phyloP scores from a whole-genome alignment of 2,797 vertebrate genomes.

The Pseudochaenichthys georgianus region DNA sequence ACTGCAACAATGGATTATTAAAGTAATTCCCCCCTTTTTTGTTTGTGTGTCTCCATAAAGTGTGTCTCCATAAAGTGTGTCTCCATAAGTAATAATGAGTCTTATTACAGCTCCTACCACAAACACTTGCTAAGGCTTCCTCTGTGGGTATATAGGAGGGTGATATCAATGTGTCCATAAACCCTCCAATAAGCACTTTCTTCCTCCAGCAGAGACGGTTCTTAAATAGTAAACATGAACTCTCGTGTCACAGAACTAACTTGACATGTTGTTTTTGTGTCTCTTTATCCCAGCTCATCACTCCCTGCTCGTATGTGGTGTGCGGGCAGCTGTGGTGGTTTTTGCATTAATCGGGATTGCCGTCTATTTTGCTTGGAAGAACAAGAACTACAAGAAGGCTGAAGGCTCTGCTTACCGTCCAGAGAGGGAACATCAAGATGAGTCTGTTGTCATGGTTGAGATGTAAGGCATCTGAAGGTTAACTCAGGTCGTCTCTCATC shows the following conservation, averaged over 20 bases:
- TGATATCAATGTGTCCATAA: too few species aligned
- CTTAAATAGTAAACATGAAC: constrained; percentile 7
- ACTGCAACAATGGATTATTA: constrained; percentile 12
- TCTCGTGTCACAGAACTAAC: not conserved
- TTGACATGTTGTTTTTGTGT: constrained; percentile 1
- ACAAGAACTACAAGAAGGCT: not conserved
- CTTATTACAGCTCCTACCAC: too few species aligned
- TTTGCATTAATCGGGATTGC: not conserved
- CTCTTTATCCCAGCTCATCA: not conserved
- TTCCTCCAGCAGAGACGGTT: too few species aligned
- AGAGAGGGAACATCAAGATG: not conserved
- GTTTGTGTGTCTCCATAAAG: not conserved
- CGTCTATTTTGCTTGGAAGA: constrained; percentile 18
- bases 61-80: too few species aligned
- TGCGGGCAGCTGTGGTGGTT: constrained; percentile 6
- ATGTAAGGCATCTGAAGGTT: constrained; percentile 1
- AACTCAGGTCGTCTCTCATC: not conserved
- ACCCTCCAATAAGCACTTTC: too few species aligned
- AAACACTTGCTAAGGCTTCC: too few species aligned
- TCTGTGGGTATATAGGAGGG: too few species aligned
- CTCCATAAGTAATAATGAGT: too few species aligned
- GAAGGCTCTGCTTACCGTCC: not conserved
- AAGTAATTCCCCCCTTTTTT: not conserved
- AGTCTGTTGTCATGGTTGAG: constrained; percentile 24
- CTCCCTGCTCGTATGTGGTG: not conserved